These are phyloP conservation scores for Toxotes lorentzi DNA, from an alignment of 2,797 vertebrate genomes.

Conservation along the genomic window DNA sequence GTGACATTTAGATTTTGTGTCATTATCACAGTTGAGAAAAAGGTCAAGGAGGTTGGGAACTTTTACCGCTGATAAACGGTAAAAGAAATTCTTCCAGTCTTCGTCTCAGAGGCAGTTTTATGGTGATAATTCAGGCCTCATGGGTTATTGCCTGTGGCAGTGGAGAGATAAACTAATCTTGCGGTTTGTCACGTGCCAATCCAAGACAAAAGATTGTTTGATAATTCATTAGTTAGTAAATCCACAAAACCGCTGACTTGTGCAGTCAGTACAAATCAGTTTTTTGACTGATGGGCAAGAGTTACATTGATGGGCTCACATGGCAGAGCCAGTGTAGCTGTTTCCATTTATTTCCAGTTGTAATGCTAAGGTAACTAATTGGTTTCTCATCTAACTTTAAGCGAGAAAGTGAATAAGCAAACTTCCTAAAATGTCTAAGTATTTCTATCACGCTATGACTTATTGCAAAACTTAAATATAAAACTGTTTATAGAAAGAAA, in stretches of 20 bases:
- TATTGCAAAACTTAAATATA: neutral
- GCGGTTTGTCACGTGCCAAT: neutral
- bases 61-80: constrained; percentile 20
- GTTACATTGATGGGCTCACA: neutral
- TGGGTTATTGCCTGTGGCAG: neutral
- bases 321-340: too few species aligned
- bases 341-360: too few species aligned
- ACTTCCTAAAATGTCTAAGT: neutral
- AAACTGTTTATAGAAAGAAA: neutral
- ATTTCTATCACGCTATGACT: neutral
- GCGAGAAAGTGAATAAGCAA: neutral
- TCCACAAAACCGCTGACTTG: constrained; percentile 3
- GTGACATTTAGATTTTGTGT: constrained; percentile 49
- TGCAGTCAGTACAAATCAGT: neutral
- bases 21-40: constrained; percentile 6
- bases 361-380: neutral
- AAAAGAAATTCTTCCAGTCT: constrained; percentile 5
- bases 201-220: neutral
- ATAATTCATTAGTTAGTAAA: neutral
- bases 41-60: constrained; percentile 10
- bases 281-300: neutral
- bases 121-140: neutral
- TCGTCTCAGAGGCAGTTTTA: constrained; percentile 9
- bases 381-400: neutral
- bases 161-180: neutral